phyloP scores from a whole-genome alignment of 2,888 invertebrate genomes.

The Phyto melanocephala region DNA sequence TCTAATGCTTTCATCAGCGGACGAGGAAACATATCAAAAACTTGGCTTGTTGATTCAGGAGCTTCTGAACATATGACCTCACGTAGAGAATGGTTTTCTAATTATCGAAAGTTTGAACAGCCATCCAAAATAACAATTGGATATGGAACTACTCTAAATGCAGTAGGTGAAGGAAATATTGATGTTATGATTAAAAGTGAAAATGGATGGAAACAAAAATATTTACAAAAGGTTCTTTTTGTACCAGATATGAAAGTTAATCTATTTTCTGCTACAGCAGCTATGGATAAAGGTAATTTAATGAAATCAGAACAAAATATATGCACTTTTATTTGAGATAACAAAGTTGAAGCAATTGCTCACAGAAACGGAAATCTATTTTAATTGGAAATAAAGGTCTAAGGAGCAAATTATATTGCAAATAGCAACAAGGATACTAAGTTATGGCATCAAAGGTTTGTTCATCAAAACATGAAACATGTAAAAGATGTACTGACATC shows the following conservation, averaged over 20 bases:
- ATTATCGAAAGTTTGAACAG: not conserved
- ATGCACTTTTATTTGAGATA: not conserved
- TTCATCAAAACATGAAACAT: not conserved
- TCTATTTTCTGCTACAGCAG: conserved; percentile 36
- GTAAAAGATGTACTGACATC: not conserved
- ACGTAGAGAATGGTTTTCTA: not conserved
- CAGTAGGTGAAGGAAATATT: not conserved
- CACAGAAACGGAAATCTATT: not conserved
- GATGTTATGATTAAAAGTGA: not conserved
- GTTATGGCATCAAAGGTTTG: not conserved
- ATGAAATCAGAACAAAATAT: too few species aligned
- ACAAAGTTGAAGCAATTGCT: not conserved
- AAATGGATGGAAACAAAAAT: conserved; percentile 2
- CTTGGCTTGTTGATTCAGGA: not conserved
- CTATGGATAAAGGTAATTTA: conserved; percentile 23
- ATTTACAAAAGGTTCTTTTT: conserved; percentile 22
- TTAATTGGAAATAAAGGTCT: not conserved
- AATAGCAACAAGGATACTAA: not conserved
- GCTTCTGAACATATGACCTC: not conserved
- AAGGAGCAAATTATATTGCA: not conserved
- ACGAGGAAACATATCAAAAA: not conserved
- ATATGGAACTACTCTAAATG: not conserved
- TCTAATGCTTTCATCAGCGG: conserved; percentile 1
- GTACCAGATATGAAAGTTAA: conserved; percentile 30
- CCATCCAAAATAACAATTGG: not conserved